Evolutionary conservation across 2,797 vertebrate genomes (phyloP), one percentile per base, ranked within the genome.

Genomic region (Ctenosaura bakeri): DNA sequence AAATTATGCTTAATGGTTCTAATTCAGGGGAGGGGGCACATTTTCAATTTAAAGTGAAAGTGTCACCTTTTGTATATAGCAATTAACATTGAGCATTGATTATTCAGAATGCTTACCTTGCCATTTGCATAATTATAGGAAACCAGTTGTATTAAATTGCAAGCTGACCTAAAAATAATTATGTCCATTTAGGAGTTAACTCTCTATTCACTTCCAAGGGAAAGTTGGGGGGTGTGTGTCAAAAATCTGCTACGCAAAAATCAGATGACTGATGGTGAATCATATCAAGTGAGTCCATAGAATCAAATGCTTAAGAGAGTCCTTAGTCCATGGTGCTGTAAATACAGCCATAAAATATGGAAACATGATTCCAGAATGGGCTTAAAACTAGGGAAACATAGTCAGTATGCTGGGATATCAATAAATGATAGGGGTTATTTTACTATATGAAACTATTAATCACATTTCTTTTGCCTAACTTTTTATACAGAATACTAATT

Each of bases 61-160:
- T 56, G 42, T 79, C 54, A 46, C 42, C 52, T 95, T 89, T 92
- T 66, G 64, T 92, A 90, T 88, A 90, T 84, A 92, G 89, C 87
- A 94, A 94, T 94, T 95, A 94, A 93, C 62, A 71, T 92, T 92
- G 91, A 64, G 88, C 92, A 92, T 92, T 92, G 95, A 94, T 91
- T 93, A 88, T 89, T 85, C 90, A 88, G 90, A 92, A 94, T 94
- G 80, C 93, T 94, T 94, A 93, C 90, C 90, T 94, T 92, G 92
- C 89, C 85, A 83, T 92, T 90, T 94, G 8, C 46, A 79, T 52
- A 50, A 83, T 89, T 92, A 91, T 91, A 92, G 92, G 93, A 93
- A 91, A 92, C 93, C 90, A 71, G 32, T 94, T 94, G 93, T 93
- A 95, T 94, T 95, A 94, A 91, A 92, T 93, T 91, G 89, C 93